Conservation (phyloP, 35 echinoderm and acorn worm species). For the Heliocidaris erythrogramma region DNA sequence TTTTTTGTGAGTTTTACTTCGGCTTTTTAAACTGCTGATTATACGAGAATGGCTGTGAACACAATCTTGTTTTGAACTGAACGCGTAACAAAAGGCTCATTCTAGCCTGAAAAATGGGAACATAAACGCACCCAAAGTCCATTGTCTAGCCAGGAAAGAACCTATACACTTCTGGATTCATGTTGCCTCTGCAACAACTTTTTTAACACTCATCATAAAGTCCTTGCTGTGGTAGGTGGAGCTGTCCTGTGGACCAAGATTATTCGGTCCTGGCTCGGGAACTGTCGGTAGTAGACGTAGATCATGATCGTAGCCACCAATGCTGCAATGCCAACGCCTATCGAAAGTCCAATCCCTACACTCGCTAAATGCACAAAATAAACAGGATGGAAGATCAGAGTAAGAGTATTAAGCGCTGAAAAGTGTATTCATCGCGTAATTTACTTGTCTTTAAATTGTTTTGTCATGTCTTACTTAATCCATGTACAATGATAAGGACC, state of each 20-base stretch:
- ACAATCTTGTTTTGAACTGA: too few species aligned
- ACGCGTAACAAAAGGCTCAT: too few species aligned
- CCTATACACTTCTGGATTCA: too few species aligned
- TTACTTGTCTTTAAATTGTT: too few species aligned
- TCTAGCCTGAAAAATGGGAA: too few species aligned
- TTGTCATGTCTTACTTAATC: too few species aligned
- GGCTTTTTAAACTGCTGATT: too few species aligned
- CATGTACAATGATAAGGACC: too few species aligned
- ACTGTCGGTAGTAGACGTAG: constrained; percentile 29
- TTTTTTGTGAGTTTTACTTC: too few species aligned
- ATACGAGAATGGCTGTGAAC: too few species aligned
- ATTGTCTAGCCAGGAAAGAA: too few species aligned
- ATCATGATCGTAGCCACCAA: constrained; percentile 44
- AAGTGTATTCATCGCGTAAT: background rate
- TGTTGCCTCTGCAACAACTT: background rate
- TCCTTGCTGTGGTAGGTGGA: background rate
- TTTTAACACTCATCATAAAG: background rate
- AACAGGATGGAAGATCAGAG: background rate
- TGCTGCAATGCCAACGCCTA: constrained; percentile 30
- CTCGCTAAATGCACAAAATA: background rate
- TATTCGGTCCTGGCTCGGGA: constrained; percentile 18
- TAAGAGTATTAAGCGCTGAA: background rate
- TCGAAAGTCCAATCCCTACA: constrained; percentile 40
- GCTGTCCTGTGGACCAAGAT: constrained; percentile 3
- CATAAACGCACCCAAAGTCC: too few species aligned